Base-by-base conservation (phyloP, 2,113 vertebrate species). In the Indicator maculatus region DNA sequence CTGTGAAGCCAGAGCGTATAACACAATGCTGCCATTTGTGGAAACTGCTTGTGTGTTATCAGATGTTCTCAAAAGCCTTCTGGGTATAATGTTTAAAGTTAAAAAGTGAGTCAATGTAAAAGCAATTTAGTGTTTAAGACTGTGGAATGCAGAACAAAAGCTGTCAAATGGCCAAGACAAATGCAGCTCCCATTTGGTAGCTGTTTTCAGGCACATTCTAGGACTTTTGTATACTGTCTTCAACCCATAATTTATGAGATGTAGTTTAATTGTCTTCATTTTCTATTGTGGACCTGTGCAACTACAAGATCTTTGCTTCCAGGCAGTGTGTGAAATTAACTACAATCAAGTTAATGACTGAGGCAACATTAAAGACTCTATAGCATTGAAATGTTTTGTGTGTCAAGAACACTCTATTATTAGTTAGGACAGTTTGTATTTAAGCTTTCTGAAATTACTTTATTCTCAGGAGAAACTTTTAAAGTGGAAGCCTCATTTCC, bases 231-330 rank as follows among this genome's bases (percentile, higher is more conserved):
- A 52, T 64, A 33, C 17, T 45, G 39, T 55, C 26, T 85, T 91
- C 52, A 77, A 31, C 66, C 8, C 5, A 9, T 89, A 76, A 89
- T 86, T 92, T 72, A 70, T 72, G 71, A 93, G 28, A 59, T 41
- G 73, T 47, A 60, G 61, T 82, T 80, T 88, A 59, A 61, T 86
- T 94, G 38, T 80, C 61, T 94, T 88, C 84, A 55, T 89, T 47
- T 84, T 50, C 67, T 56, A 64, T 55, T 69, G 60, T 81, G 12
- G 69, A 78, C 19, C 53, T 52, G 19, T 82, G 53, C 50, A 95
- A 61, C 31, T 73, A 44, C 78, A 89, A 76, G 12, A 20, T 47
- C 16, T 92, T 95, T 76, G 36, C 47, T 76, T 63, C 61, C 36
- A 63, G 81, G 47, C 21, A n/a, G 16, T 19, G 39, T 55, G 36